Conservation (phyloP, 2,888 invertebrate genomes). For the Hartigia nigra region DNA sequence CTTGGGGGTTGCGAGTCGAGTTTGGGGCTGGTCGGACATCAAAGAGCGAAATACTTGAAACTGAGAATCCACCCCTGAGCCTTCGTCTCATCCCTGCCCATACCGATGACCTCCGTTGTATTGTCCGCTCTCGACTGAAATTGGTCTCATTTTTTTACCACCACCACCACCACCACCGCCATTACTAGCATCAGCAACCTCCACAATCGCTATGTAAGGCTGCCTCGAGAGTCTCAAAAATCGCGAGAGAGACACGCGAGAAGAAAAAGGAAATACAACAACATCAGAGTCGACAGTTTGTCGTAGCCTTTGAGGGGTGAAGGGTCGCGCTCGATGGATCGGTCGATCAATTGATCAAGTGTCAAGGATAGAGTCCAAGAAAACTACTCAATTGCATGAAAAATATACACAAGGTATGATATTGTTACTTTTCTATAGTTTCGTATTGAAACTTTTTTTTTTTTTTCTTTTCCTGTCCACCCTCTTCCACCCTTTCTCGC, state of each 20-base stretch:
- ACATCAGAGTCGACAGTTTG: not conserved
- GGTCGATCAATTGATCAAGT: not conserved
- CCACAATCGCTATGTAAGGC: slow-evolving; percentile 27
- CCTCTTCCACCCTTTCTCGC: slow-evolving; percentile 15
- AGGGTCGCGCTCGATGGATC: not conserved
- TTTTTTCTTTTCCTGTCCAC: slow-evolving; percentile 2
- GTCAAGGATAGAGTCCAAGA: not conserved
- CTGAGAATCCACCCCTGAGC: slow-evolving; percentile 48
- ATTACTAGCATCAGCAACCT: not conserved
- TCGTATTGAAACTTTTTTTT: not conserved
- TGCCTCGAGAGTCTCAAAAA: slow-evolving; percentile 12
- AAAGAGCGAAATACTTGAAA: slow-evolving; percentile 63
- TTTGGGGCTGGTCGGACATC: slow-evolving; percentile 60
- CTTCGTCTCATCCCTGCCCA: slow-evolving; percentile 13
- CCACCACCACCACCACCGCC: slow-evolving; percentile 1
- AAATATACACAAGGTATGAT: not conserved
- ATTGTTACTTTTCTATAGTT: not conserved
- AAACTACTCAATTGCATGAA: not conserved
- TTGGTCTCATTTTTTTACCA: slow-evolving; percentile 50
- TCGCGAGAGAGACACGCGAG: not conserved
- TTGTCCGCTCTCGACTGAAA: slow-evolving; percentile 56
- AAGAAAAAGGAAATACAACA: not conserved
- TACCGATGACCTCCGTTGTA: slow-evolving; percentile 54
- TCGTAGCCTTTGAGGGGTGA: not conserved
- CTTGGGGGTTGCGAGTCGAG: slow-evolving; percentile 47